Conservation (phyloP, 2,797 vertebrate genomes). For the Parauchenoglanis ngamensis region DNA sequence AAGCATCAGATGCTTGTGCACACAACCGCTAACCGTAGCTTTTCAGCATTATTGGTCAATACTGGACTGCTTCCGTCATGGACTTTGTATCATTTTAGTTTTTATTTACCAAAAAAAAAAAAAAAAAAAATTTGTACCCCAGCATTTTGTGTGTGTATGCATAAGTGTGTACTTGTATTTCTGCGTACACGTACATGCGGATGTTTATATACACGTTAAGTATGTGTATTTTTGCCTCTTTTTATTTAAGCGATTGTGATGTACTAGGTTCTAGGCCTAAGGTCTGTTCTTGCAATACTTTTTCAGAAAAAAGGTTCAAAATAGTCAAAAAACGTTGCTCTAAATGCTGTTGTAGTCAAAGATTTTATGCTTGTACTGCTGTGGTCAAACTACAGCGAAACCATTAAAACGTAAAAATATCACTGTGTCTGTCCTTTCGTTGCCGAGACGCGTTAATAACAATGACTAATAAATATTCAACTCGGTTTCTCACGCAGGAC, state of each 20-base stretch:
- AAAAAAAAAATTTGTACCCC: conserved; percentile 55
- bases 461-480: no score
- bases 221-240: conserved; percentile 79
- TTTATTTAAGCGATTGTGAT: conserved; percentile 89
- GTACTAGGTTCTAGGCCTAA: conserved; percentile 89
- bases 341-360: conserved; percentile 95
- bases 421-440: conserved; percentile 46
- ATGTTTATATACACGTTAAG: conserved; percentile 76
- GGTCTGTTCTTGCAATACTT: conserved; percentile 93
- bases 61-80: conserved; percentile 77
- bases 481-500: not conserved
- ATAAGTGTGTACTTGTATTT: conserved; percentile 58
- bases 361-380: conserved; percentile 95
- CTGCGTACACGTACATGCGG: conserved; percentile 60
- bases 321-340: conserved; percentile 80
- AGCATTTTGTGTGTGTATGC: conserved; percentile 58
- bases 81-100: conserved; percentile 73
- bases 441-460: conserved; percentile 10
- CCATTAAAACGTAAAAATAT: conserved; percentile 90
- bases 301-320: conserved; percentile 77
- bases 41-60: conserved; percentile 68
- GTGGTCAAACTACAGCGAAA: conserved; percentile 89
- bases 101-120: conserved; percentile 65
- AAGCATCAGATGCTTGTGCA: conserved; percentile 74
- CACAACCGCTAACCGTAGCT: conserved; percentile 78